phyloP scores from a whole-genome alignment of 1,140 invertebrate species.

The Triops longicaudatus region DNA sequence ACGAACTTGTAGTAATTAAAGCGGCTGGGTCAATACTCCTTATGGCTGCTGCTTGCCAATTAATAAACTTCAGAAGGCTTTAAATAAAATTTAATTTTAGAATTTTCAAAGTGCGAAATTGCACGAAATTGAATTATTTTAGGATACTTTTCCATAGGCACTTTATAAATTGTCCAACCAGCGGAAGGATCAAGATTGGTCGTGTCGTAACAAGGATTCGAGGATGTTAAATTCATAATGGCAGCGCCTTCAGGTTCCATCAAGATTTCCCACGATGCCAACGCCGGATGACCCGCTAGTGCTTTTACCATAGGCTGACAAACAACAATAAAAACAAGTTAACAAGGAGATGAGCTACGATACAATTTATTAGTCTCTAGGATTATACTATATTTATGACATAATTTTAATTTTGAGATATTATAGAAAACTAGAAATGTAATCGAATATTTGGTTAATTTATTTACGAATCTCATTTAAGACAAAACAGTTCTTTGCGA shows the following conservation, averaged over 20 bases:
- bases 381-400: neutral
- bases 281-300: slow-evolving; percentile 38
- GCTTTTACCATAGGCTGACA: slow-evolving; percentile 35
- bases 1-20: slow-evolving; percentile 39
- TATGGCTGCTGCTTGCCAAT: slow-evolving; percentile 39
- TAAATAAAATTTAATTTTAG: neutral
- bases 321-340: too few species aligned
- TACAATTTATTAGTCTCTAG: neutral
- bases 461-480: too few species aligned
- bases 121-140: neutral
- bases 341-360: too few species aligned
- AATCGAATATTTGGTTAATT: too few species aligned
- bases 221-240: slow-evolving; percentile 32
- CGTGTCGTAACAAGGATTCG: slow-evolving; percentile 40
- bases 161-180: slow-evolving; percentile 23
- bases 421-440: too few species aligned
- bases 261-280: slow-evolving; percentile 42
- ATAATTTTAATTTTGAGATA: too few species aligned
- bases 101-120: neutral
- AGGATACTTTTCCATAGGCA: slow-evolving; percentile 30
- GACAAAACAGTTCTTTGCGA: too few species aligned
- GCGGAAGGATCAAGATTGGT: slow-evolving; percentile 29
- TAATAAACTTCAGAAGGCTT: slow-evolving; percentile 36
- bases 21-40: slow-evolving; percentile 35
- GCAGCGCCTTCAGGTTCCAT: slow-evolving; percentile 42